These are phyloP conservation scores for Tetragonisca angustula DNA, from an alignment of 2,888 invertebrate species.

Conservation along the genomic window DNA sequence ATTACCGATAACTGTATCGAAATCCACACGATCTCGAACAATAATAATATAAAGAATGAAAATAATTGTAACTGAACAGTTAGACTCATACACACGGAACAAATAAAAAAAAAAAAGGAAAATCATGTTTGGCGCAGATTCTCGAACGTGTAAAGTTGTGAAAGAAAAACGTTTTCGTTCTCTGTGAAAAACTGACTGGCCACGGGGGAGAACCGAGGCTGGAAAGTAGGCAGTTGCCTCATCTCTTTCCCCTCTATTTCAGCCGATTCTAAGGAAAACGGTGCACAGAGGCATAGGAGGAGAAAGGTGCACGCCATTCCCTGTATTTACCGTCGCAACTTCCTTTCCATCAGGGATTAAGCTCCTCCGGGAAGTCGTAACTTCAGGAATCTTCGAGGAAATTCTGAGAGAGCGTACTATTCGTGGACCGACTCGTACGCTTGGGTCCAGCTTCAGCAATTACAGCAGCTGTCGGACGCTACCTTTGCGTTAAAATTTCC, in stretches of 20 bases:
- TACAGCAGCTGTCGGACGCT: not conserved
- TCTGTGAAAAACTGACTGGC: not conserved
- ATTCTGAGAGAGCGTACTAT: conserved; percentile 14
- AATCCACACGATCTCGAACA: too few relatives aligned
- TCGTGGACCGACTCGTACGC: not conserved
- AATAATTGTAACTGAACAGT: too few relatives aligned
- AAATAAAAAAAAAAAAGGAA: too few relatives aligned
- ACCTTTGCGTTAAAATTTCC: not conserved
- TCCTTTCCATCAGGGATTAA: conserved; percentile 59
- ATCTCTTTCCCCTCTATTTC: not conserved
- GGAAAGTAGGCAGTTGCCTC: conserved; percentile 17
- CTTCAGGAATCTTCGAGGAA: conserved; percentile 56
- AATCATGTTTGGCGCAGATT: too few relatives aligned
- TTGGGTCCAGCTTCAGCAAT: conserved; percentile 14
- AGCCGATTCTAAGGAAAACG: conserved; percentile 12
- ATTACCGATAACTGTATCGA: too few relatives aligned
- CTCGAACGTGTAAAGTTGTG: too few relatives aligned
- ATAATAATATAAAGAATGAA: too few relatives aligned
- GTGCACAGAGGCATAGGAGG: not conserved
- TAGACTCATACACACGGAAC: too few relatives aligned
- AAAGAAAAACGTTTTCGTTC: too few relatives aligned
- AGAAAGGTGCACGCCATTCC: conserved; percentile 29
- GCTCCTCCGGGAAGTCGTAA: conserved; percentile 52
- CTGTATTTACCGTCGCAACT: conserved; percentile 49
- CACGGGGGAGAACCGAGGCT: conserved; percentile 8